Evolutionary conservation across 1,140 invertebrate species (phyloP).

Genomic region (Aphidius gifuensis): DNA sequence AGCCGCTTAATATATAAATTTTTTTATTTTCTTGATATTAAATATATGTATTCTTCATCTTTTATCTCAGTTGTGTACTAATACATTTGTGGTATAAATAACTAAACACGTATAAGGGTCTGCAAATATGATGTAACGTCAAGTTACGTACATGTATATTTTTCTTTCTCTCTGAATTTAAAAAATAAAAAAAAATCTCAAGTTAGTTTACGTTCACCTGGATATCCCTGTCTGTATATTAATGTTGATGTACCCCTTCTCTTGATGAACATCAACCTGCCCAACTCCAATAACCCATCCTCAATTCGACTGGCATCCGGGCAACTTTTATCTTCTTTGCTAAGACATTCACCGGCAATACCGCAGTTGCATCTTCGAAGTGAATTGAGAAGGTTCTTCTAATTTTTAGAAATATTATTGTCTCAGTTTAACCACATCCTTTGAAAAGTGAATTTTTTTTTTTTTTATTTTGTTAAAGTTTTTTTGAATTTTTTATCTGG

Average conservation of each 20-base stretch:
- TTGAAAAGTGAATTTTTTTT: neutral
- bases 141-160: slow-evolving; percentile 10
- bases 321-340: slow-evolving; percentile 24
- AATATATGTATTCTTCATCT: neutral
- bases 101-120: slow-evolving; percentile 1
- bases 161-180: no score
- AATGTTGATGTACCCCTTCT: neutral
- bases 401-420: no score
- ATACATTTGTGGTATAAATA: neutral
- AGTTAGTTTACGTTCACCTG: slow-evolving; percentile 5
- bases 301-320: slow-evolving; percentile 2
- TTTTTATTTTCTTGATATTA: neutral
- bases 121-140: slow-evolving; percentile 12
- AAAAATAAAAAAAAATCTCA: neutral
- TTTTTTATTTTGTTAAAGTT: neutral
- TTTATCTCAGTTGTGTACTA: neutral
- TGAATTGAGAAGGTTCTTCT: slow-evolving; percentile 25
- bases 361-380: slow-evolving; percentile 31
- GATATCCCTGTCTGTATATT: neutral
- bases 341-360: slow-evolving; percentile 26
- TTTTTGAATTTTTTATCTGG: slow-evolving; percentile 3
- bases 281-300: slow-evolving; percentile 9
- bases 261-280: slow-evolving; percentile 7
- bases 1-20: neutral
- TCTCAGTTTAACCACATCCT: no score